phyloP scores from a whole-genome alignment of 2,113 vertebrate species.

The Pygathrix nemaeus region DNA sequence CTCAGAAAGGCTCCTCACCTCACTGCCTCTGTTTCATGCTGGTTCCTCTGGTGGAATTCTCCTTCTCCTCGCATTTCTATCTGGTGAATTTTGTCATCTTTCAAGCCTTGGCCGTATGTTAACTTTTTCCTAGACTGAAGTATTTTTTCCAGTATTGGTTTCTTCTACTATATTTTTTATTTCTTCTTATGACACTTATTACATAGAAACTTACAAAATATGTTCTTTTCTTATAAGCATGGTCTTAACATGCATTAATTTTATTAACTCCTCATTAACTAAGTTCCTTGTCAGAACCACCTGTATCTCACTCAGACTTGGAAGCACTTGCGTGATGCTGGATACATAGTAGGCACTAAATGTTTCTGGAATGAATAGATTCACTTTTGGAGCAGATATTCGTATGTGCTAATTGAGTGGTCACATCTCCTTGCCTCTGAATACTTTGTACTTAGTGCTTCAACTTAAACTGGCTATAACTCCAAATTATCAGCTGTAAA shows the following conservation, averaged over 20 bases:
- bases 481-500: neutral
- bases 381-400: neutral
- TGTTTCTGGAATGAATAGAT: neutral
- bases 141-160: neutral
- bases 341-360: neutral
- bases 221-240: neutral
- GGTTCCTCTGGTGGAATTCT: neutral
- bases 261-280: neutral
- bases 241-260: neutral
- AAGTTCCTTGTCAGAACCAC: neutral
- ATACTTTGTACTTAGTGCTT: neutral
- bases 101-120: neutral
- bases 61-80: neutral
- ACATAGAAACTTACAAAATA: neutral
- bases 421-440: neutral
- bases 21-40: neutral
- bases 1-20: neutral
- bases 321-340: neutral
- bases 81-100: neutral
- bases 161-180: neutral
- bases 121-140: neutral
- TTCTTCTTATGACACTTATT: neutral
- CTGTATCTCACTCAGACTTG: neutral
- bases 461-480: neutral
- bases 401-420: neutral